Conservation (phyloP, 2,797 vertebrate species). For the Eutrigla gurnardus region DNA sequence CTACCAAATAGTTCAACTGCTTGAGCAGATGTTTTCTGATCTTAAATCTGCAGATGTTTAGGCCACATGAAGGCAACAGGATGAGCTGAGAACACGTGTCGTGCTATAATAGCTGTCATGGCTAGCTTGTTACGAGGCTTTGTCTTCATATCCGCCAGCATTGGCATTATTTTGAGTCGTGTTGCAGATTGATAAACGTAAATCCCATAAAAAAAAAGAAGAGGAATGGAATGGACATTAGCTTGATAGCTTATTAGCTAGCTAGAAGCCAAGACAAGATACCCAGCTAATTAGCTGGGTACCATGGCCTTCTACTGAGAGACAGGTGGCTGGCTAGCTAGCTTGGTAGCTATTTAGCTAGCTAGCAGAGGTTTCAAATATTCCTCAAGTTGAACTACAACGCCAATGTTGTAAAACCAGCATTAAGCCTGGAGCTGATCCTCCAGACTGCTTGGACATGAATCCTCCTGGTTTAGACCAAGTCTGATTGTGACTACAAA, state of each 20-base stretch:
- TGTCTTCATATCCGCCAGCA: not conserved
- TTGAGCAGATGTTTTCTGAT: not conserved
- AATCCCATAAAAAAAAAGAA: not conserved
- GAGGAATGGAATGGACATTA: too few species aligned
- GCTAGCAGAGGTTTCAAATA: too few species aligned
- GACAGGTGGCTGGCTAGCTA: too few species aligned
- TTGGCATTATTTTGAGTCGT: slow-evolving; percentile 1
- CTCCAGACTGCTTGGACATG: not conserved
- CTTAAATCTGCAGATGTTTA: slow-evolving; percentile 16
- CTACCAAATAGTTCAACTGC: not conserved
- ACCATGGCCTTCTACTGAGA: too few species aligned
- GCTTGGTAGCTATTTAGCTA: too few species aligned
- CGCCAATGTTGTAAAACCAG: not conserved
- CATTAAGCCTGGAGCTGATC: slow-evolving; percentile 1
- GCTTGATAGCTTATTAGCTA: too few species aligned
- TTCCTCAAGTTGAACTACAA: too few species aligned
- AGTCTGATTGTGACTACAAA: not conserved
- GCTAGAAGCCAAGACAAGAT: too few species aligned
- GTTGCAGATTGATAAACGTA: not conserved
- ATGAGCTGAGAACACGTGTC: not conserved
- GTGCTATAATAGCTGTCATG: not conserved
- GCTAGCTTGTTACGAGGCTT: not conserved
- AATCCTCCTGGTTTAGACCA: not conserved
- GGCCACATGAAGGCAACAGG: slow-evolving; percentile 6
- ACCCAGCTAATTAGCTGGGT: too few species aligned